Conservation (phyloP, 1,140 invertebrate species). For the Leptestheria dahalacensis region DNA sequence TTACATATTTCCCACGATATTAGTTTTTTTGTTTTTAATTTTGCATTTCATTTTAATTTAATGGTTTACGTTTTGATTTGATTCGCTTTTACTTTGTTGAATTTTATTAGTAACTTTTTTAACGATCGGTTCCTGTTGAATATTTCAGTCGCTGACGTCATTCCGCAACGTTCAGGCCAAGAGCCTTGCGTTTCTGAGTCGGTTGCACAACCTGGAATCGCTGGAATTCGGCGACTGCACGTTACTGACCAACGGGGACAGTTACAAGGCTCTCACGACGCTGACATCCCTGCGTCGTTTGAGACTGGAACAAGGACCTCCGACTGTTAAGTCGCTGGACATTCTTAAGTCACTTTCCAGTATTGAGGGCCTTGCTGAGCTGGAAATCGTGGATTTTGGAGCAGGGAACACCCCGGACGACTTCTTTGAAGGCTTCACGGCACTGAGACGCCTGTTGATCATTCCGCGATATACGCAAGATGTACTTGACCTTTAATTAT, state of each 20-base stretch:
- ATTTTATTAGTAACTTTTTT: slow-evolving; percentile 14
- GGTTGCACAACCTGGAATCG: slow-evolving; percentile 44
- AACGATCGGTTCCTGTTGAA: no score
- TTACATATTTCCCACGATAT: no score
- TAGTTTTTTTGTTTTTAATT: no score
- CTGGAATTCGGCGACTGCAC: slow-evolving; percentile 64
- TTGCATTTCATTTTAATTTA: no score
- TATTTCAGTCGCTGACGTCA: slow-evolving; percentile 37
- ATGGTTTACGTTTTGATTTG: no score
- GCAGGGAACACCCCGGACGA: slow-evolving; percentile 54
- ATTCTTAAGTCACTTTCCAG: slow-evolving; percentile 42
- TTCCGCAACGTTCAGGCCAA: slow-evolving; percentile 47
- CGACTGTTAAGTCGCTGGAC: slow-evolving; percentile 33
- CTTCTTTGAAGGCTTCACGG: slow-evolving; percentile 28
- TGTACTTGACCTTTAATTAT: no score
- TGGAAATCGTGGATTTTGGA: slow-evolving; percentile 67
- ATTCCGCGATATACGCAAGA: slow-evolving; percentile 62
- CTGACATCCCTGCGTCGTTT: slow-evolving; percentile 44
- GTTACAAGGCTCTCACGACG: slow-evolving; percentile 31
- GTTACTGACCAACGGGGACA: slow-evolving; percentile 41
- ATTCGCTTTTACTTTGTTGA: no score
- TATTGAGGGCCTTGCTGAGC: slow-evolving; percentile 39
- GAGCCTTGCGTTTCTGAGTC: slow-evolving; percentile 40
- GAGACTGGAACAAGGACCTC: slow-evolving; percentile 53
- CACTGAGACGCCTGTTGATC: slow-evolving; percentile 52